Evolutionary conservation across 2,113 vertebrate species (phyloP).

Genomic region (Cynoglossus semilaevis): DNA sequence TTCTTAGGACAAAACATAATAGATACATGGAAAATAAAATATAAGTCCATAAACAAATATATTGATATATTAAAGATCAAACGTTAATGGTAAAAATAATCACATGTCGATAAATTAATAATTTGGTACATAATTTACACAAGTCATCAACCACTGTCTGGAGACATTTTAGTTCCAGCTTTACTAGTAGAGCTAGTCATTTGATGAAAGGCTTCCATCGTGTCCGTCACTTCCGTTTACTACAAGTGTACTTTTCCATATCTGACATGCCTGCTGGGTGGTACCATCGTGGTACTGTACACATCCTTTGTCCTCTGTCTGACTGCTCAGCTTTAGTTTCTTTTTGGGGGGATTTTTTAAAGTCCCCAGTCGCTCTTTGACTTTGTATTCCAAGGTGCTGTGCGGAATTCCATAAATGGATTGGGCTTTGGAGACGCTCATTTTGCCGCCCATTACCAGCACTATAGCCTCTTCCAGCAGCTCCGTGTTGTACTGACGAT

Average conservation of each 20-base stretch:
- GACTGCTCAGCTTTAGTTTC: constrained; percentile 93
- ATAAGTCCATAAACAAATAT: constrained; percentile 9
- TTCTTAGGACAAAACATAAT: constrained; percentile 12
- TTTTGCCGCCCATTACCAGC: constrained; percentile 97
- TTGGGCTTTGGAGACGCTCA: constrained; percentile 99
- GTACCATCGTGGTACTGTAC: constrained; percentile 81
- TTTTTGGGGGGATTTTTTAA: constrained; percentile 99
- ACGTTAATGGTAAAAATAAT: constrained; percentile 2
- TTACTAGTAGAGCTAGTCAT: constrained; percentile 38
- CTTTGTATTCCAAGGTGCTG: constrained; percentile 99
- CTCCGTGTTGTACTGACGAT: constrained; percentile 98
- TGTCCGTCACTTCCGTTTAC: constrained; percentile 39
- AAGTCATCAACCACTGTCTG: constrained; percentile 12
- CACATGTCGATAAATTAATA: constrained; percentile 17
- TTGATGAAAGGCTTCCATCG: constrained; percentile 42
- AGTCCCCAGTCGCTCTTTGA: constrained; percentile 98
- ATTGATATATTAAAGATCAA: constrained; percentile 7
- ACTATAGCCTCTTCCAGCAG: constrained; percentile 98
- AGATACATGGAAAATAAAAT: constrained; percentile 21
- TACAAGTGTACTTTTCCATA: constrained; percentile 31
- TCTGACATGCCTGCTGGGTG: constrained; percentile 81
- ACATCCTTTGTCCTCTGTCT: constrained; percentile 85
- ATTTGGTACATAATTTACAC: constrained; percentile 16
- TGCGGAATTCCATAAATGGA: constrained; percentile 98
- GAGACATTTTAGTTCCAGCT: constrained; percentile 29